Evolutionary conservation across 2,888 invertebrate genomes (phyloP).

Genomic region (Amblyjoppa fuscipennis): DNA sequence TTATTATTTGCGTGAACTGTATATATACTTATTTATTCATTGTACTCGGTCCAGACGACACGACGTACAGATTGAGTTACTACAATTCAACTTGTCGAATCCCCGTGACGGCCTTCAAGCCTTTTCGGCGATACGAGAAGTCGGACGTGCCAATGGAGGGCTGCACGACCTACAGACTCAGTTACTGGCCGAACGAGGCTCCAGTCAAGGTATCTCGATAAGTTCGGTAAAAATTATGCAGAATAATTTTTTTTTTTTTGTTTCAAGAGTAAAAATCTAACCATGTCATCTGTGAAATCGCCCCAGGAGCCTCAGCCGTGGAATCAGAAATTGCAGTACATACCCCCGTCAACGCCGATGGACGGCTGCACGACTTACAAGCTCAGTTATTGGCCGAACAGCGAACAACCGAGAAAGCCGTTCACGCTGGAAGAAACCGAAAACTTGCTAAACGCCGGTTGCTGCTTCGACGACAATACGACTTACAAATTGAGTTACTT

Average conservation of each 20-base stretch:
- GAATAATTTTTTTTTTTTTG: not conserved
- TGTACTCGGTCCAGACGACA: slow-evolving; percentile 85
- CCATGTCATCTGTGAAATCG: not conserved
- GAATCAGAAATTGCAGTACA: slow-evolving; percentile 73
- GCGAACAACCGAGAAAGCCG: slow-evolving; percentile 73
- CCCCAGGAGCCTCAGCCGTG: slow-evolving; percentile 76
- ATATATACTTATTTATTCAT: slow-evolving; percentile 28
- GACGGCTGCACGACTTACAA: slow-evolving; percentile 81
- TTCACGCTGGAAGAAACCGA: slow-evolving; percentile 70
- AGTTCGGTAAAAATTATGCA: slow-evolving; percentile 54
- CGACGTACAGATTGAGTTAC: slow-evolving; percentile 89
- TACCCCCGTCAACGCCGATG: slow-evolving; percentile 75
- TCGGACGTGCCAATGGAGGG: slow-evolving; percentile 87
- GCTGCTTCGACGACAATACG: slow-evolving; percentile 81
- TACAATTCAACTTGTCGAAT: slow-evolving; percentile 86
- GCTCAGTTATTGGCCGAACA: slow-evolving; percentile 82
- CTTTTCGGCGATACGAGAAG: slow-evolving; percentile 86
- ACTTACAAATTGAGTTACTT: slow-evolving; percentile 82
- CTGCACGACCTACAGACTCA: slow-evolving; percentile 87
- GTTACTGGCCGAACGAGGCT: slow-evolving; percentile 85
- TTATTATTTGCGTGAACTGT: too few relatives aligned
- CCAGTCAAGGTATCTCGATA: slow-evolving; percentile 67
- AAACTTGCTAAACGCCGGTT: slow-evolving; percentile 78
- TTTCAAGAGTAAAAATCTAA: slow-evolving; percentile 74
- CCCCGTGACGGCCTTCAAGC: slow-evolving; percentile 85